phyloP scores from a whole-genome alignment of 2,797 vertebrate genomes.

The Xerus rutilus region DNA sequence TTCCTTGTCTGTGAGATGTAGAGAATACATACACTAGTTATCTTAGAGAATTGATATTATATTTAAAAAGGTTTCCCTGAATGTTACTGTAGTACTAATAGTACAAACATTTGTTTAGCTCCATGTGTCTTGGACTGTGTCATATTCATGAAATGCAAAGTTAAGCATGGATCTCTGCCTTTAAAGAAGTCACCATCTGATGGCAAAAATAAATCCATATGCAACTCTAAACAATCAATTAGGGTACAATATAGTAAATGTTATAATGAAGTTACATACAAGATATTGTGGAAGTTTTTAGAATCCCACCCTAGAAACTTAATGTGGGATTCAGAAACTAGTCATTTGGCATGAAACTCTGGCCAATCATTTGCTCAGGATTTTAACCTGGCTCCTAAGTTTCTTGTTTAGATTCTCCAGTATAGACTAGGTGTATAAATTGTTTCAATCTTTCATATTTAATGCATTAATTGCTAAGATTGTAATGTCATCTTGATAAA shows the following conservation, averaged over 20 bases:
- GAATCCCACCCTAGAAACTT: not conserved
- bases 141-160: not conserved
- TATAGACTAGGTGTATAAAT: not conserved
- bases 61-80: not conserved
- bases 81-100: not conserved
- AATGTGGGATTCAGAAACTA: not conserved
- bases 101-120: not conserved
- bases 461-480: not conserved
- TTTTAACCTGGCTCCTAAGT: not conserved
- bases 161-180: not conserved
- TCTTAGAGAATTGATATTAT: not conserved
- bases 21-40: not conserved
- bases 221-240: not conserved
- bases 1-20: not conserved
- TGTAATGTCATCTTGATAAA: not conserved
- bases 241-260: not conserved
- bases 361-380: not conserved
- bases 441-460: not conserved
- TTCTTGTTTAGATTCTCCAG: not conserved
- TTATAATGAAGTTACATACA: not conserved
- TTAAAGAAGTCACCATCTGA: not conserved
- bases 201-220: constrained; percentile 12
- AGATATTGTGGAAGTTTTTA: not conserved
- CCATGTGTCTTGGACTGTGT: not conserved
- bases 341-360: not conserved